Evolutionary conservation across 2,113 vertebrate species (phyloP), one percentile per base, ranked within the genome.

Genomic region (Odobenus rosmarus): DNA sequence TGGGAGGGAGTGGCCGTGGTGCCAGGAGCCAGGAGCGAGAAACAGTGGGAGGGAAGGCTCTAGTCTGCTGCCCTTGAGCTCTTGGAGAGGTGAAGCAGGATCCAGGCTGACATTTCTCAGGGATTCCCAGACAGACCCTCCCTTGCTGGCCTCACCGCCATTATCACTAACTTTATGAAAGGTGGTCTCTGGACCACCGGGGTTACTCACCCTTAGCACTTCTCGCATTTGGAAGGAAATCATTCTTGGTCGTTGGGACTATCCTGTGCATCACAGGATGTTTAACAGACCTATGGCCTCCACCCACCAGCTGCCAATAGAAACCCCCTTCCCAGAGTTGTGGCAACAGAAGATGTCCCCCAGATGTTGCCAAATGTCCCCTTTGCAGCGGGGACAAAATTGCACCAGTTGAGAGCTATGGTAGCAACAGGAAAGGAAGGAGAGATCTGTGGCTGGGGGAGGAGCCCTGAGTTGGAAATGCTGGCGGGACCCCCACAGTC

Each of bases 21-120:
- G 88, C 81, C 76, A 94, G 90, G 79, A 91, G 64, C 51, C 49
- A 33, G 69, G 74, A 91, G 79, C 53, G 16, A 87, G 55, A 79
- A 53, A 64, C 55, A 64, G 49, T 36, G 14, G 49, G 31, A 24
- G 46, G 61, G 62, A 85, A 79, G 72, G 42, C n/a, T 18, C n/a
- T 86, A 24, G 49, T 53, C 81, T 88, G 74, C 62, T 61, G 72
- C 84, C 62, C 33, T 64, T 80, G 33, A 72, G 51, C 39, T 92
- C 76, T 80, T 67, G 23, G 64, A 51, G 28, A 46, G 57, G 53
- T n/a, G 18, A 46, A 81, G 59, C 10, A 46, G 49, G 28, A 26
- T 51, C 21, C 57, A 36, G 83, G 49, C 57, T 83, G 83, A n/a
- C 33, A 80, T 83, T 95, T 77, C 74, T 92, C 39, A 36, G 55